Conservation (phyloP, 2,797 vertebrate species). For the Chaenodraco wilsoni region DNA sequence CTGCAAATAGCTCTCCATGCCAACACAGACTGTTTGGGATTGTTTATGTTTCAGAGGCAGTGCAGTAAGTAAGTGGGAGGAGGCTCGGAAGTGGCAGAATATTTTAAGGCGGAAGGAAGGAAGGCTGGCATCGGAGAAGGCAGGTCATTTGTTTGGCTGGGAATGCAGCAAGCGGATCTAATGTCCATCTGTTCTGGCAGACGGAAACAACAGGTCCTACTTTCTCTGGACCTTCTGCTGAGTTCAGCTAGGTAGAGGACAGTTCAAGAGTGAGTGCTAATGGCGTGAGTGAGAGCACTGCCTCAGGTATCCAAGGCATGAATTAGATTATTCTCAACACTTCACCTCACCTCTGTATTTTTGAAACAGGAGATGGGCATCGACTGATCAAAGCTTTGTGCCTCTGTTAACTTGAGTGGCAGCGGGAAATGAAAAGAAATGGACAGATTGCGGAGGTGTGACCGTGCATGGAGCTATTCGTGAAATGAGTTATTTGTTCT, state of each 20-base stretch:
- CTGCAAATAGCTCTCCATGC: slow-evolving; percentile 44
- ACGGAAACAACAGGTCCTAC: slow-evolving; percentile 75
- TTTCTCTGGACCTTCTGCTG: slow-evolving; percentile 70
- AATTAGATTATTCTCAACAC: slow-evolving; percentile 59
- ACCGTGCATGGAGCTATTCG: slow-evolving; percentile 66
- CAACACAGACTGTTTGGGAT: slow-evolving; percentile 54
- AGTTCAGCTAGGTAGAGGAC: slow-evolving; percentile 63
- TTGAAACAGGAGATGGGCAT: slow-evolving; percentile 46
- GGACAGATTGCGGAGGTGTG: slow-evolving; percentile 48
- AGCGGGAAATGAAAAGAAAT: slow-evolving; percentile 61
- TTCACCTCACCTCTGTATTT: slow-evolving; percentile 59
- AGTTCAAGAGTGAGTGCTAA: slow-evolving; percentile 62
- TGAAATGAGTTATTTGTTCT: slow-evolving; percentile 71
- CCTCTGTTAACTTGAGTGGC: slow-evolving; percentile 53
- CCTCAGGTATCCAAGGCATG: slow-evolving; percentile 70
- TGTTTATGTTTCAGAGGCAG: slow-evolving; percentile 60
- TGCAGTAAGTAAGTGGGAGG: slow-evolving; percentile 40
- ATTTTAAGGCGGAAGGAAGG: slow-evolving; percentile 51
- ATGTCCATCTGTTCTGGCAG: slow-evolving; percentile 78
- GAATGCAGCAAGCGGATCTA: slow-evolving; percentile 73
- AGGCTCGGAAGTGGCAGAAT: slow-evolving; percentile 38
- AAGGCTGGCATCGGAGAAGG: slow-evolving; percentile 45
- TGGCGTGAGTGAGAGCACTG: slow-evolving; percentile 50
- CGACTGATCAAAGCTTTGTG: slow-evolving; percentile 43
- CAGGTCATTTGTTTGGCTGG: slow-evolving; percentile 67